Percentiles rank a stretch among this genome's conserved stretches.
Conservation (phyloP, 2,113 vertebrate genomes). For the Pheucticus melanocephalus region DNA sequence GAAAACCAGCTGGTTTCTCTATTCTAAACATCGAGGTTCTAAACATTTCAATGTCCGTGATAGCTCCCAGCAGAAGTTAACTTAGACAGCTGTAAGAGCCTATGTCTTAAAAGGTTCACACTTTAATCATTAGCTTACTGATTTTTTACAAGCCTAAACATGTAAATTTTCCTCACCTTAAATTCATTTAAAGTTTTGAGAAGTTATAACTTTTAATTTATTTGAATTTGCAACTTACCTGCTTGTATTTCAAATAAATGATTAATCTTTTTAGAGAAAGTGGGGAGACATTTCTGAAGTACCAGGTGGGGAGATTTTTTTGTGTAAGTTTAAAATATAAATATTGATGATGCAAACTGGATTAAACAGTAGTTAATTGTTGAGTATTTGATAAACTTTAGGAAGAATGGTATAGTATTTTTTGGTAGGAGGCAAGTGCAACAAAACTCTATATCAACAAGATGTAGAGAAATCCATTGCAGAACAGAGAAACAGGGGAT, state of each 20-base stretch:
- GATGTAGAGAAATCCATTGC: background rate
- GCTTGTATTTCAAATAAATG: background rate
- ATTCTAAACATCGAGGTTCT: background rate
- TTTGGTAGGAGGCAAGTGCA: background rate
- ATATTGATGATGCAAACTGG: background rate
- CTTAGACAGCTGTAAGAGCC: background rate
- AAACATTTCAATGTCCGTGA: background rate
- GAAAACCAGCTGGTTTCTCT: background rate
- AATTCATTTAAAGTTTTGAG: background rate
- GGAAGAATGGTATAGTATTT: background rate
- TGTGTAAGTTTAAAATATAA: background rate
- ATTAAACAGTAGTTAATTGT: background rate
- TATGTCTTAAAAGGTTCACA: background rate
- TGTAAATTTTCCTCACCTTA: background rate
- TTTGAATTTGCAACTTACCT: background rate
- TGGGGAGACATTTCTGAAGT: background rate
- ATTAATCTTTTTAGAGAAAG: background rate
- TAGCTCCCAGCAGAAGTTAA: background rate
- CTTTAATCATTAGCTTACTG: background rate
- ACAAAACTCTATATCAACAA: background rate
- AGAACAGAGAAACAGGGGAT: background rate
- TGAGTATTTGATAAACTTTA: background rate
- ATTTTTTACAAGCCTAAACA: background rate
- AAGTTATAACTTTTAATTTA: background rate
- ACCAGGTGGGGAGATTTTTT: background rate